A percentile compares a stretch with the other conserved stretches of the same genome.
Evolutionary conservation across 2,888 invertebrate genomes (phyloP).

Genomic region (Catocala sponsa): DNA sequence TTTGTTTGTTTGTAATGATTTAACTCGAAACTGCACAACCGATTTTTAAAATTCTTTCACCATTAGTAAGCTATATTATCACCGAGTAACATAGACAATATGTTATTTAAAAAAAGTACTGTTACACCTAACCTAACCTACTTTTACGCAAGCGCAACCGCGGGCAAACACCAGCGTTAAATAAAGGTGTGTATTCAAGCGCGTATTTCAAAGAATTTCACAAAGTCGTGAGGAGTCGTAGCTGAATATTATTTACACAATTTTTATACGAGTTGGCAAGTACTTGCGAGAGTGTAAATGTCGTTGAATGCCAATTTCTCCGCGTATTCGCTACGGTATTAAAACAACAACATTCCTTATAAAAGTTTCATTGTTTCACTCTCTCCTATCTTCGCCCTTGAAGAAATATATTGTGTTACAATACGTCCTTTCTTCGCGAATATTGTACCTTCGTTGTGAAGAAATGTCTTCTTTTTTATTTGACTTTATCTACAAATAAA

Average conservation of each 20-base stretch:
- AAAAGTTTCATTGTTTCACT: slow-evolving; percentile 36
- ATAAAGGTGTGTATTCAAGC: not conserved
- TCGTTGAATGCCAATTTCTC: slow-evolving; percentile 15
- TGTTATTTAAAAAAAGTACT: no score
- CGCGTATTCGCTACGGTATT: slow-evolving; percentile 16
- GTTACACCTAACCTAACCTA: no score
- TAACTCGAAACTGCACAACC: no score
- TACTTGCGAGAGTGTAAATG: slow-evolving; percentile 29
- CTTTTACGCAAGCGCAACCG: no score
- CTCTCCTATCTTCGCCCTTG: slow-evolving; percentile 17
- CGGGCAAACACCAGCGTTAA: not conserved
- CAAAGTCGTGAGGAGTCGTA: not conserved
- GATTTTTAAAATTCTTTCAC: no score
- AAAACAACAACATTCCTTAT: slow-evolving; percentile 44
- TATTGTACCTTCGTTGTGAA: not conserved
- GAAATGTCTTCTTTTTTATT: no score
- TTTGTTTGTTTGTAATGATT: no score
- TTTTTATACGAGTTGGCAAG: slow-evolving; percentile 22
- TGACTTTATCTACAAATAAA: no score
- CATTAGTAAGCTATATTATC: no score
- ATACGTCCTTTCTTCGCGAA: slow-evolving; percentile 7
- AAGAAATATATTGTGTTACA: slow-evolving; percentile 16
- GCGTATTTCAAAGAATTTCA: slow-evolving; percentile 7
- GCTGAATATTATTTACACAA: slow-evolving; percentile 3
- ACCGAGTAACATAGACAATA: no score